Conservation (phyloP, 2,888 invertebrate genomes). For the Alsophila aescularia region DNA sequence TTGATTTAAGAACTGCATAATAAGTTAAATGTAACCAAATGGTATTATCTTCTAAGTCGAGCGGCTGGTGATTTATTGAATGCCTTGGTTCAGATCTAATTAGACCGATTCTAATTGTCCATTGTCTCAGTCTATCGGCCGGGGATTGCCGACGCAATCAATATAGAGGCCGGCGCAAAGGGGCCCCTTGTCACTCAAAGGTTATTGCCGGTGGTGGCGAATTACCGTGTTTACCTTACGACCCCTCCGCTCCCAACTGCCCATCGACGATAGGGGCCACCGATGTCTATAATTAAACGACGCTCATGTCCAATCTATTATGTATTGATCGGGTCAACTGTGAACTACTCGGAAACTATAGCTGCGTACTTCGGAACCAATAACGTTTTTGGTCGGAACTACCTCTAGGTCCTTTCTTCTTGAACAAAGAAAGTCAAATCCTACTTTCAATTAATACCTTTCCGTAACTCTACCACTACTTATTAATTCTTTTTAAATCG, state of each 20-base stretch:
- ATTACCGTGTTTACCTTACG: constrained; percentile 57
- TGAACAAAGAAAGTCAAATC: constrained; percentile 25
- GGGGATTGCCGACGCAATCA: constrained; percentile 56
- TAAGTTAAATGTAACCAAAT: constrained; percentile 19
- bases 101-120: constrained; percentile 52
- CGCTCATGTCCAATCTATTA: constrained; percentile 37
- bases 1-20: constrained; percentile 1
- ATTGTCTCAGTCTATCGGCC: constrained; percentile 44
- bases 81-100: constrained; percentile 38
- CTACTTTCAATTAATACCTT: constrained; percentile 11
- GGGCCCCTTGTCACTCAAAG: constrained; percentile 59
- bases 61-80: constrained; percentile 35
- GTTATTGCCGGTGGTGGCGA: constrained; percentile 58
- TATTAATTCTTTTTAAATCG: constrained; percentile 10
- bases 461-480: constrained; percentile 8
- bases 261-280: constrained; percentile 14
- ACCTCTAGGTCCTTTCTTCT: constrained; percentile 26
- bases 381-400: too few relatives aligned
- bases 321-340: constrained; percentile 23
- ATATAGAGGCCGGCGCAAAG: constrained; percentile 51
- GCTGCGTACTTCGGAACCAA: constrained; percentile 12
- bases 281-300: constrained; percentile 38
- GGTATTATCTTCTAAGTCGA: constrained; percentile 21
- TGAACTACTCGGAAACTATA: constrained; percentile 5
- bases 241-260: constrained; percentile 33